Evolutionary conservation across 2,113 vertebrate species (phyloP), one percentile per base, ranked within the genome.

Genomic region (Sciurus niger): DNA sequence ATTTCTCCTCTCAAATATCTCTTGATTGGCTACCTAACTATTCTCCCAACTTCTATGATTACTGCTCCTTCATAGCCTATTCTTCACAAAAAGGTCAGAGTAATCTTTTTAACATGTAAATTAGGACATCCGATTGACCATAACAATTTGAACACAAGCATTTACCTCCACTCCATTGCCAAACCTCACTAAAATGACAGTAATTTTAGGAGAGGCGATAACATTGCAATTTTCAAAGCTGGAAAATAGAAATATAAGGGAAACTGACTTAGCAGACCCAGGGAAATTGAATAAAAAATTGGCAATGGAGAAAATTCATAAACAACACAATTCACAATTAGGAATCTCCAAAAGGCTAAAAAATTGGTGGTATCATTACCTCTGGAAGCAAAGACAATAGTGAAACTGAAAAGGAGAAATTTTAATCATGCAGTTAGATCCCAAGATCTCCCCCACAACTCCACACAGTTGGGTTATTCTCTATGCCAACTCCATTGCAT

Each of bases 81-180:
- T 96, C 53, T 90, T 95, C 51, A 95, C 40, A 78, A 87, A 92
- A 93, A 88, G 4, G 4, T 70, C 86, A 91, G 67, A 67, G 58
- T 93, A 96, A 94, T 96, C 40, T 79, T 93, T 63, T 91, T 74
- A 94, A 93, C 6, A 77, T 93, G 48, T 63, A 96, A 96, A 88
- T 88, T 84, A 58, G 58, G 68, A 91, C 43, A 93, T 90, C 17
- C 20, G n/a, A 55, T 53, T 88, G 63, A 80, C 37, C 25, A 89
- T 82, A 91, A 95, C 40, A 89, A 85, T 93, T 89, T 96, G 78
- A 96, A 65, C 83, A 89, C 17, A 43, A 65, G 53, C 60, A 93
- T 77, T 96, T 95, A 88, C 46, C 53, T 85, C 51, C 10, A 85
- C 18, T 77, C 18, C 10, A 65, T 92, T 83, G 24, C 63, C 37